Evolutionary conservation across 2,113 vertebrate species (phyloP).

Genomic region (Ascaphus truei): DNA sequence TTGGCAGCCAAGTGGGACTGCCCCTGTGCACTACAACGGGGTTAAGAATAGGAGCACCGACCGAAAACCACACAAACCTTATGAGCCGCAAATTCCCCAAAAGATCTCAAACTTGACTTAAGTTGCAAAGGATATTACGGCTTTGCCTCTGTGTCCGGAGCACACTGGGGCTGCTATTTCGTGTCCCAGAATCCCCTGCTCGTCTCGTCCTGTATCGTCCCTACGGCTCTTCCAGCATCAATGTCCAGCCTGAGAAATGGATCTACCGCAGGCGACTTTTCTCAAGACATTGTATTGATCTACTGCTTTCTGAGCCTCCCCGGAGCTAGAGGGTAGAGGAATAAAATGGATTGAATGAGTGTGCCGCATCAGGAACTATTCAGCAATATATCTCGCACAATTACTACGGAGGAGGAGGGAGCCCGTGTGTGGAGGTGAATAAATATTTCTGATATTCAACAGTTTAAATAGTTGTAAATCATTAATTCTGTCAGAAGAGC

Average conservation of each 20-base stretch:
- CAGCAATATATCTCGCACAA: constrained; percentile 43
- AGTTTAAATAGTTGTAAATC: constrained; percentile 45
- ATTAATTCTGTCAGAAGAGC: not conserved
- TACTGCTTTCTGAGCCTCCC: constrained; percentile 56
- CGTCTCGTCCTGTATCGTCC: too few species aligned
- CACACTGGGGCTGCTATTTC: too few species aligned
- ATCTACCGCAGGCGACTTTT: constrained; percentile 62
- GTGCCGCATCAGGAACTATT: constrained; percentile 37
- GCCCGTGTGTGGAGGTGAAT: constrained; percentile 33
- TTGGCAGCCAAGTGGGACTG: too few species aligned
- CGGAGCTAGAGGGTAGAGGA: constrained; percentile 53
- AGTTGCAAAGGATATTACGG: too few species aligned
- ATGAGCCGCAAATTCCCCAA: too few species aligned
- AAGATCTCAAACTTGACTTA: too few species aligned
- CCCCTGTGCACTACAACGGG: too few species aligned
- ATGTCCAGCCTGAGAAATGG: constrained; percentile 78
- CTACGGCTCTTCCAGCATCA: constrained; percentile 60
- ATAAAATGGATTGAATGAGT: constrained; percentile 41
- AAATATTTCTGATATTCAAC: constrained; percentile 44
- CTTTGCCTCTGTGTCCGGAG: too few species aligned
- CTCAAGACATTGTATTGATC: constrained; percentile 72
- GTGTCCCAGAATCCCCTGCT: too few species aligned
- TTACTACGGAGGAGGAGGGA: constrained; percentile 42
- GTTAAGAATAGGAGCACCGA: too few species aligned
- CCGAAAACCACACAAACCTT: too few species aligned